Conservation (phyloP, 2,797 vertebrate species). For the Artibeus jamaicensis region DNA sequence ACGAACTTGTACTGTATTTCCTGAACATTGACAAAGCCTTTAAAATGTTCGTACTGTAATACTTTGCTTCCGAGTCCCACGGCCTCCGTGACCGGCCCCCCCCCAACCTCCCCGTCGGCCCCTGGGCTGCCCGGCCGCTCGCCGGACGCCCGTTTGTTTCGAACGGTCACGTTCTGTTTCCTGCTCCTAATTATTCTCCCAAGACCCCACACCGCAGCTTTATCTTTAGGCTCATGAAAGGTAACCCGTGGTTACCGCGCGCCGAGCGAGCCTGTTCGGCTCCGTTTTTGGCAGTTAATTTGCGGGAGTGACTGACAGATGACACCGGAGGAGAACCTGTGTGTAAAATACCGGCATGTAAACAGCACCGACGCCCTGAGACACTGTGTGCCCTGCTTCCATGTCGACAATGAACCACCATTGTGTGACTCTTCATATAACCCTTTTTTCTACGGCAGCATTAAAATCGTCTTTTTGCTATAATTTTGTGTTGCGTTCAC, state of each 20-base stretch:
- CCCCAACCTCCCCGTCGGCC: constrained; percentile 94
- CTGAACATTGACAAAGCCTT: constrained; percentile 92
- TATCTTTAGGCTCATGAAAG: constrained; percentile 96
- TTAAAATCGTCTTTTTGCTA: constrained; percentile 99
- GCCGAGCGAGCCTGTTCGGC: constrained; percentile 94
- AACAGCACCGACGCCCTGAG: constrained; percentile 97
- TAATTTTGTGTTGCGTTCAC: constrained; percentile 90
- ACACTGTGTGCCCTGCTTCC: constrained; percentile 95
- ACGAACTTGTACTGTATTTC: constrained; percentile 93
- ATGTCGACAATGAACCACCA: constrained; percentile 98
- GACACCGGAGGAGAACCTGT: constrained; percentile 94
- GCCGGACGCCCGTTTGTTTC: constrained; percentile 93
- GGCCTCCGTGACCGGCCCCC: constrained; percentile 93
- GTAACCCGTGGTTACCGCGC: constrained; percentile 99
- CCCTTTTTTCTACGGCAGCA: constrained; percentile 99
- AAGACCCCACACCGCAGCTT: constrained; percentile 97
- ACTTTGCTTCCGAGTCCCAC: constrained; percentile 95
- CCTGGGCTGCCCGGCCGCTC: constrained; percentile 92
- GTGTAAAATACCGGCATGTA: constrained; percentile 99
- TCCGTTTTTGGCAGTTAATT: constrained; percentile 98
- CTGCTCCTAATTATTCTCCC: constrained; percentile 97
- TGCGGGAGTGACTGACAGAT: constrained; percentile 99
- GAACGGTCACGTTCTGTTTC: constrained; percentile 90
- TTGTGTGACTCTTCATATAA: constrained; percentile 99
- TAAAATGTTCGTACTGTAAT: constrained; percentile 97